Evolutionary conservation across 2,888 invertebrate species (phyloP).

Genomic region (Bellardia pandia): DNA sequence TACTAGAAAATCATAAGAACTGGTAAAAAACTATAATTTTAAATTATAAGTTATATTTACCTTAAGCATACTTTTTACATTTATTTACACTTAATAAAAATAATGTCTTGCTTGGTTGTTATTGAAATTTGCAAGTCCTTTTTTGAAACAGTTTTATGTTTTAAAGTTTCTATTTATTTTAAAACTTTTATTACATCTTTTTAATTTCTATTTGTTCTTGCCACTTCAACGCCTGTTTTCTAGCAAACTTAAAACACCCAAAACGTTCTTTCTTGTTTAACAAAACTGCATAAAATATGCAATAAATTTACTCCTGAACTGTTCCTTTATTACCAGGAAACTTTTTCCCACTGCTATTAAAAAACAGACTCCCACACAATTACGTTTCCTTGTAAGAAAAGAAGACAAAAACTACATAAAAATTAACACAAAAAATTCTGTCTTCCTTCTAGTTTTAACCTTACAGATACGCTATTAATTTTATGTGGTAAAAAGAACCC

Average conservation of each 20-base stretch:
- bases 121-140: too few species aligned
- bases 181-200: not conserved
- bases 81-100: not conserved
- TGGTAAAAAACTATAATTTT: too few species aligned
- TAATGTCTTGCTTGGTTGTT: too few species aligned
- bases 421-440: not conserved
- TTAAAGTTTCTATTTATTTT: too few species aligned
- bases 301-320: slow-evolving; percentile 13
- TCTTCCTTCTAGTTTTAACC: not conserved
- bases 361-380: slow-evolving; percentile 5
- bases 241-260: not conserved
- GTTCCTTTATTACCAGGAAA: not conserved
- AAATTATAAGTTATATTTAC: not conserved
- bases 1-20: too few species aligned
- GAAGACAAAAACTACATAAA: not conserved
- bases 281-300: slow-evolving; percentile 9
- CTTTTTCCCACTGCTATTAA: slow-evolving; percentile 7
- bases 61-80: not conserved
- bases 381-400: not conserved
- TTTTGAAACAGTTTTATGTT: too few species aligned
- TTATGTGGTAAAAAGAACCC: slow-evolving; percentile 25
- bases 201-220: not conserved
- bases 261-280: not conserved
- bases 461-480: slow-evolving; percentile 62
- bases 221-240: not conserved